phyloP scores from a whole-genome alignment of 2,113 vertebrate species.

The Heliornis fulica region DNA sequence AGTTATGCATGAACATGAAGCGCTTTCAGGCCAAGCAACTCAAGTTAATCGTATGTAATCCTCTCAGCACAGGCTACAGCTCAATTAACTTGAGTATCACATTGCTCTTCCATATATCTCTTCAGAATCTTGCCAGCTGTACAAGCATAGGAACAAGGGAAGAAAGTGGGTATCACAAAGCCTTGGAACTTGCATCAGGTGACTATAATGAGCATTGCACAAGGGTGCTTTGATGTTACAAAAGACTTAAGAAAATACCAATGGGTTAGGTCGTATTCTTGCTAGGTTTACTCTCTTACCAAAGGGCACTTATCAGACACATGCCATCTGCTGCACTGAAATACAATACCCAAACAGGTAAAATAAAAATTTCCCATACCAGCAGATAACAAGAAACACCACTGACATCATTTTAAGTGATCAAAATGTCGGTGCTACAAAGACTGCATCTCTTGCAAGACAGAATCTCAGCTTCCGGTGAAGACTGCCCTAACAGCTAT shows the following conservation, averaged over 20 bases:
- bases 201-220: neutral
- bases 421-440: neutral
- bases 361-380: neutral
- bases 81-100: neutral
- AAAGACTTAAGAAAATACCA: slow-evolving; percentile 18
- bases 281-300: neutral
- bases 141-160: slow-evolving; percentile 33
- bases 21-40: neutral
- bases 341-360: neutral
- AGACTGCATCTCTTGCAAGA: neutral
- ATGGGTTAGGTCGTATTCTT: neutral
- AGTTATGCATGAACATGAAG: neutral
- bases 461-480: neutral
- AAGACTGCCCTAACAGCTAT: neutral
- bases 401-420: neutral
- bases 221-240: slow-evolving; percentile 25
- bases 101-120: neutral
- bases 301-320: neutral
- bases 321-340: neutral
- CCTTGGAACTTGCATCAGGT: neutral
- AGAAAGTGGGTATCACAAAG: slow-evolving; percentile 20
- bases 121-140: slow-evolving; percentile 24
- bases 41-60: neutral
- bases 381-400: slow-evolving; percentile 16
- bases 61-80: neutral